phyloP scores from a whole-genome alignment of 2,888 invertebrate genomes.

The Octodonta nipae region DNA sequence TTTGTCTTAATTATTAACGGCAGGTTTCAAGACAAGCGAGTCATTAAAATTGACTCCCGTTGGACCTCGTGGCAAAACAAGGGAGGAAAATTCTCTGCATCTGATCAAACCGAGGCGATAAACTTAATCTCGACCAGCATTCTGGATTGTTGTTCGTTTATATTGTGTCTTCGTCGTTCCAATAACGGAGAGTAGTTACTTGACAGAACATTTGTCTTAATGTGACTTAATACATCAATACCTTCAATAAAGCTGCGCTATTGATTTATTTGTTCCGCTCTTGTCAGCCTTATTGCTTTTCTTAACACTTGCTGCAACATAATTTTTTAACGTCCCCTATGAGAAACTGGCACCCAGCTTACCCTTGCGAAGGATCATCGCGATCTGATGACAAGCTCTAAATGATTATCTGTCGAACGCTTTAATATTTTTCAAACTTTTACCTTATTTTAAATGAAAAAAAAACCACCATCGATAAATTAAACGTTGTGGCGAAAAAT shows the following conservation, averaged over 20 bases:
- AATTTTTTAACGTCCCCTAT: slow-evolving; percentile 13
- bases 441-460: too few relatives aligned
- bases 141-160: slow-evolving; percentile 22
- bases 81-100: slow-evolving; percentile 30
- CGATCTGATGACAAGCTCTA: too few relatives aligned
- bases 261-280: slow-evolving; percentile 23
- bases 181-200: slow-evolving; percentile 14
- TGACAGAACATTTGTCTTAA: slow-evolving; percentile 36
- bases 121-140: slow-evolving; percentile 33
- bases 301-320: slow-evolving; percentile 10
- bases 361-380: too few relatives aligned
- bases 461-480: too few relatives aligned
- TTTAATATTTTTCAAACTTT: too few relatives aligned
- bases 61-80: too few relatives aligned
- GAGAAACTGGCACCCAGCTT: too few relatives aligned
- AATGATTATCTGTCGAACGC: too few relatives aligned
- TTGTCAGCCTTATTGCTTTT: slow-evolving; percentile 16
- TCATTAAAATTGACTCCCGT: slow-evolving; percentile 35
- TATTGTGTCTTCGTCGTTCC: slow-evolving; percentile 15
- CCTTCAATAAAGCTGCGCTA: slow-evolving; percentile 25
- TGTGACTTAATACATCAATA: slow-evolving; percentile 26
- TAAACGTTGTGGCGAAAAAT: too few relatives aligned
- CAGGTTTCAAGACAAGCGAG: slow-evolving; percentile 35
- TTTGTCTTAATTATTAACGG: slow-evolving; percentile 38
- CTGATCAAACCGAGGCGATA: slow-evolving; percentile 35